Evolutionary conservation across 1,140 invertebrate genomes (phyloP).

Genomic region (Monochamus saltuarius): DNA sequence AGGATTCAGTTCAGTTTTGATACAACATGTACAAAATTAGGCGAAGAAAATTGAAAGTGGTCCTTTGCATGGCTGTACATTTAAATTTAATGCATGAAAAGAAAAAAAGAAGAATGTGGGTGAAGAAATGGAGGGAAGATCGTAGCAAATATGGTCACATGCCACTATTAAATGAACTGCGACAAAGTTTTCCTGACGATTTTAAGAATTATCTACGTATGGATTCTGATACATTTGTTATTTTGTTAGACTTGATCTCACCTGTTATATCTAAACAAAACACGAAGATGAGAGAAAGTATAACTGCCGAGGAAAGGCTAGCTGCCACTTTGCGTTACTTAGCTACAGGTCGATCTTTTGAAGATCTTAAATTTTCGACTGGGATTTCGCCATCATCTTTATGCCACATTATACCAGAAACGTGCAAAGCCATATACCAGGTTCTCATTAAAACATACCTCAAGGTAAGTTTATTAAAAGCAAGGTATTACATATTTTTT

Average conservation of each 20-base stretch:
- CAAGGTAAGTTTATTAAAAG: too few species aligned
- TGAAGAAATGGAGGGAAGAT: constrained; percentile 3
- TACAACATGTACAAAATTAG: background rate
- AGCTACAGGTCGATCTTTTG: too few species aligned
- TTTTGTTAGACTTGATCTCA: background rate
- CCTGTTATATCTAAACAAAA: background rate
- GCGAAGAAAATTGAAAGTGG: background rate
- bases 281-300: background rate
- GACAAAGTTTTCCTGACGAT: background rate
- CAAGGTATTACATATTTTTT: too few species aligned
- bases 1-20: background rate
- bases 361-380: too few species aligned
- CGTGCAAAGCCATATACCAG: too few species aligned
- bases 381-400: too few species aligned
- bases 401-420: too few species aligned
- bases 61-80: background rate
- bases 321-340: too few species aligned
- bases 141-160: background rate
- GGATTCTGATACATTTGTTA: background rate
- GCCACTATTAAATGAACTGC: background rate
- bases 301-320: too few species aligned
- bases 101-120: constrained; percentile 2
- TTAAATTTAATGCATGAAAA: background rate
- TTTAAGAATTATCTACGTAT: background rate
- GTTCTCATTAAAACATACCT: too few species aligned